phyloP scores from a whole-genome alignment of 2,888 invertebrate genomes.

The Rapana venosa region DNA sequence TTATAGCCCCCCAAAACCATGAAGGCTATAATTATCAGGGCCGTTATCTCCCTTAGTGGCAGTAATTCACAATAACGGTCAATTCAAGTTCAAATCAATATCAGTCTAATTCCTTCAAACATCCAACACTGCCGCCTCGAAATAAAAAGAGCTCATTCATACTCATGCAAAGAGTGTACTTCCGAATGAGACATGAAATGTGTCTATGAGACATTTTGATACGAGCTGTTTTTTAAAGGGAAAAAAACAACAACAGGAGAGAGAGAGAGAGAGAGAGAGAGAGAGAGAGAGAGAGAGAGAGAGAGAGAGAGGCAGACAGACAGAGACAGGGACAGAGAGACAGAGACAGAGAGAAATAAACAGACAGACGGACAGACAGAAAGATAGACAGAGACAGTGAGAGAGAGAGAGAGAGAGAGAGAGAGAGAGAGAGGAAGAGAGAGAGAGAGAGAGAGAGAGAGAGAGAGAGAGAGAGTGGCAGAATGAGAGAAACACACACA shows the following conservation, averaged over 20 bases:
- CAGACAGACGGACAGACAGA: background rate
- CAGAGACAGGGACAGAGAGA: background rate
- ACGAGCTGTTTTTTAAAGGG: too few species aligned
- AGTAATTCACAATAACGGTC: too few species aligned
- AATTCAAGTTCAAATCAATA: too few species aligned
- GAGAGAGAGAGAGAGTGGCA: background rate
- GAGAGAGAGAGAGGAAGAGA: background rate
- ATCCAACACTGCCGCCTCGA: slow-evolving; percentile 83
- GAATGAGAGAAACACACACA: background rate
- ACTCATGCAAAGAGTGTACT: background rate
- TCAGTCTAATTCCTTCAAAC: too few species aligned
- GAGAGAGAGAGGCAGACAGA: background rate
- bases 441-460: background rate
- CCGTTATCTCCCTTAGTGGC: too few species aligned
- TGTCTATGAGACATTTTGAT: too few species aligned
- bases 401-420: background rate
- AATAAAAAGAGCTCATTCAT: background rate
- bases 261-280: background rate
- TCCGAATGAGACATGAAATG: background rate
- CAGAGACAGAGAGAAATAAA: background rate
- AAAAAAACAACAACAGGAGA: background rate
- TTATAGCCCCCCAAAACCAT: too few species aligned
- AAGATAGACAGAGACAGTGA: background rate
- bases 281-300: background rate
- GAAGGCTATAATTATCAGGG: too few species aligned